phyloP scores from a whole-genome alignment of 1,140 invertebrate genomes.

The Meloidogyne floridensis region DNA sequence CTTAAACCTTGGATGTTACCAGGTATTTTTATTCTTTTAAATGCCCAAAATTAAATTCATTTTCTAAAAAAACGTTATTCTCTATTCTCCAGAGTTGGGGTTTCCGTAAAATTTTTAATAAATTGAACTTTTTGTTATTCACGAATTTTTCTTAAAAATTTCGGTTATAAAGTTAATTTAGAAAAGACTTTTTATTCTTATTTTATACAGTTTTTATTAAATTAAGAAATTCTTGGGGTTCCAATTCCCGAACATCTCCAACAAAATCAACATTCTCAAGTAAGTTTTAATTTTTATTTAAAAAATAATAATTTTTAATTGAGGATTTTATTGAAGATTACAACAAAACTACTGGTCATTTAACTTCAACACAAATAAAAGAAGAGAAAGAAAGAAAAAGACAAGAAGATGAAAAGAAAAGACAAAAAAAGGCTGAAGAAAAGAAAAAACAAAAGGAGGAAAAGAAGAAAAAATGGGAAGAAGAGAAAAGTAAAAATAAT shows the following conservation, averaged over 20 bases:
- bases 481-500: background rate
- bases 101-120: too few relatives aligned
- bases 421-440: background rate
- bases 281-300: background rate
- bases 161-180: too few relatives aligned
- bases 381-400: background rate
- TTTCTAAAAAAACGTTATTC: background rate
- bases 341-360: slow-evolving; percentile 21
- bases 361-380: slow-evolving; percentile 20
- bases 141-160: too few relatives aligned
- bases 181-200: too few relatives aligned
- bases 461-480: background rate
- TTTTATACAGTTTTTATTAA: background rate
- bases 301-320: background rate
- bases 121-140: too few relatives aligned
- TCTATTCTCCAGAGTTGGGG: too few relatives aligned
- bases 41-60: background rate
- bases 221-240: slow-evolving; percentile 30
- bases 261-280: background rate
- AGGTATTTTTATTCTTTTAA: background rate
- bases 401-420: background rate
- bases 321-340: slow-evolving; percentile 37
- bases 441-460: background rate
- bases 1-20: slow-evolving; percentile 31
- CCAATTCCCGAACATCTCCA: slow-evolving; percentile 30